Evolutionary conservation across 2,888 invertebrate species (phyloP).

Genomic region (Petrophora chlorosata): DNA sequence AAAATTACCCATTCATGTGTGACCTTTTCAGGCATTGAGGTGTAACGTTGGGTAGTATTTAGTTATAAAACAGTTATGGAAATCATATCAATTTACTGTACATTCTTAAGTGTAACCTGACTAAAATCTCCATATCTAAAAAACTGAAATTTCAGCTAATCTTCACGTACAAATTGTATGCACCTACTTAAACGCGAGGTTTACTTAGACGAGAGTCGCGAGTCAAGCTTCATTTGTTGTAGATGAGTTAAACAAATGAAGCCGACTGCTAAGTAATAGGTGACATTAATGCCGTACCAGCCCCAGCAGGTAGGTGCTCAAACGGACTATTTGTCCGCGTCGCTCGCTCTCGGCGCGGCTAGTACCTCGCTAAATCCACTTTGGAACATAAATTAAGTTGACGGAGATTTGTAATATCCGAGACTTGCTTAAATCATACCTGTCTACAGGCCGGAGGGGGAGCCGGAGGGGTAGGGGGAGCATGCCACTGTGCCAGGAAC

Average conservation of each 20-base stretch:
- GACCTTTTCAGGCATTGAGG: too few species aligned
- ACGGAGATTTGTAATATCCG: constrained; percentile 37
- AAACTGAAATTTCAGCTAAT: too few species aligned
- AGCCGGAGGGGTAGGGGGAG: neutral
- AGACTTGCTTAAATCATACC: constrained; percentile 30
- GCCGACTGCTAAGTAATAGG: constrained; percentile 11
- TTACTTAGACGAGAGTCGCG: neutral
- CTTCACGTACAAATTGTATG: too few species aligned
- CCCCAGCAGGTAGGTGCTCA: constrained; percentile 9
- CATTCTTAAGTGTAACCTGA: too few species aligned
- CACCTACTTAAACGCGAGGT: too few species aligned
- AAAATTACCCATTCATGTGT: too few species aligned
- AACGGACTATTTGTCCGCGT: constrained; percentile 25
- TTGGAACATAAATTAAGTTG: constrained; percentile 34
- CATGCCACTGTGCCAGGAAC: constrained; percentile 8
- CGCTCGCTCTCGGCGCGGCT: neutral
- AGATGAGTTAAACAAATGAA: constrained; percentile 10
- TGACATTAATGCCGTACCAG: constrained; percentile 9
- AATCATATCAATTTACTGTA: too few species aligned
- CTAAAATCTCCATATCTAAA: too few species aligned
- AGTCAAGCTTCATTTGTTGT: neutral
- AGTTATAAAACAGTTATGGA: too few species aligned
- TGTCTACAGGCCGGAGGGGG: constrained; percentile 17
- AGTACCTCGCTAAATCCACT: constrained; percentile 26
- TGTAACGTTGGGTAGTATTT: too few species aligned